Conservation (phyloP, 2,888 invertebrate species). For the Noctua pronuba region DNA sequence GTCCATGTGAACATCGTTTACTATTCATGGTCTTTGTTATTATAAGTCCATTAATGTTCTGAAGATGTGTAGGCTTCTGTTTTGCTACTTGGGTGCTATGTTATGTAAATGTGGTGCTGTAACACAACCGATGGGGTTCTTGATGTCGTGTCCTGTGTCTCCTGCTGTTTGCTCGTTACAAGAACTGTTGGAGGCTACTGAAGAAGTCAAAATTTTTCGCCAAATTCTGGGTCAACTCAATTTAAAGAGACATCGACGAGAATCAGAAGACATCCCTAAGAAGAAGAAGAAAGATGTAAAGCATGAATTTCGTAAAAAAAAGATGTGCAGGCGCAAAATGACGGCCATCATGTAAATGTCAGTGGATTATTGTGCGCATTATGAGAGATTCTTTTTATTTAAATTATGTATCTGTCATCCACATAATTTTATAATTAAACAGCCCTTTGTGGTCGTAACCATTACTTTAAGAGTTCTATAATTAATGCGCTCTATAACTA, state of each 20-base stretch:
- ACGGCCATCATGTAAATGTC: background rate
- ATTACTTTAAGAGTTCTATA: conserved; percentile 55
- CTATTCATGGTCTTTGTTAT: conserved; percentile 67
- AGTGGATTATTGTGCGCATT: background rate
- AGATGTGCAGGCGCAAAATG: background rate
- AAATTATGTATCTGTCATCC: background rate
- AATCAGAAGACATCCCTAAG: background rate
- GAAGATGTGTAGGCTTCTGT: conserved; percentile 52
- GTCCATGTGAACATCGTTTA: conserved; percentile 66
- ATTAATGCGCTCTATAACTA: conserved; percentile 54
- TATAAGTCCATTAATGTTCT: conserved; percentile 66
- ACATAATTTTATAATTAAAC: conserved; percentile 45
- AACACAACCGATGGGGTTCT: background rate
- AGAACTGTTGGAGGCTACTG: background rate
- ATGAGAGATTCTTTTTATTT: background rate
- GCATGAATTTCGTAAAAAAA: background rate
- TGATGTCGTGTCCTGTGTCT: background rate
- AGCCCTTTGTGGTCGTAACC: conserved; percentile 37
- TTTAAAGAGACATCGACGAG: background rate
- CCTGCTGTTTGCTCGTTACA: background rate
- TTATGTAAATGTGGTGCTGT: background rate
- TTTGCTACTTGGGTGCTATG: conserved; percentile 41
- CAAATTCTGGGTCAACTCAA: background rate
- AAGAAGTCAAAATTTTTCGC: background rate
- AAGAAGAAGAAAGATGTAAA: background rate